Percentiles rank a stretch among this genome's conserved stretches.
Conservation (phyloP, 2,797 vertebrate species). For the Falco peregrinus region DNA sequence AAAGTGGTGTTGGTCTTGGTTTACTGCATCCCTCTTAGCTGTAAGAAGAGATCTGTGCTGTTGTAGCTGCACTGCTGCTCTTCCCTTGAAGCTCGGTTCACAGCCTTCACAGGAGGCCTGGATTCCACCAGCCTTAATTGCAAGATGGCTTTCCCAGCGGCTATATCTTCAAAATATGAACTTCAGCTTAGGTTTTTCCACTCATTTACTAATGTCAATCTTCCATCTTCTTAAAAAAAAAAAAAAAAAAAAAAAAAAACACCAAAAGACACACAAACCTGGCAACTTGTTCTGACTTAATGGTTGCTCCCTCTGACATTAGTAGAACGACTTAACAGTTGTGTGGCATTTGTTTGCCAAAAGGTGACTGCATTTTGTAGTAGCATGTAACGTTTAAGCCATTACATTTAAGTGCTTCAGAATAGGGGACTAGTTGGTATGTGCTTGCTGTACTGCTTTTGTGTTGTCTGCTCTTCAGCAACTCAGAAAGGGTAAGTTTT, state of each 20-base stretch:
- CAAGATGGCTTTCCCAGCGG: background rate
- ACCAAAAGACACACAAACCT: too few relatives aligned
- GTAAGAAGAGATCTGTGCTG: background rate
- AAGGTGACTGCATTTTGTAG: background rate
- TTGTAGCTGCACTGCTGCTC: background rate
- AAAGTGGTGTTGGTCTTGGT: background rate
- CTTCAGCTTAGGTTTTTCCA: background rate
- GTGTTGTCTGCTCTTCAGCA: background rate
- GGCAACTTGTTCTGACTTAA: background rate
- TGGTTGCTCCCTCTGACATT: background rate
- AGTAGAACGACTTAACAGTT: background rate
- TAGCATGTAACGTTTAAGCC: background rate
- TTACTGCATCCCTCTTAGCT: background rate
- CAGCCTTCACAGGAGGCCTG: background rate
- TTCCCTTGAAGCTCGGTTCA: background rate
- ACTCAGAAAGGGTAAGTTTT: background rate
- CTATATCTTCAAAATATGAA: background rate
- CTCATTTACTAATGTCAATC: background rate
- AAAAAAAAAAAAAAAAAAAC: background rate
- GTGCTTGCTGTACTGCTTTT: background rate
- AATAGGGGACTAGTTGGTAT: background rate
- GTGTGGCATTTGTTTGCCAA: background rate
- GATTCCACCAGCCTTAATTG: background rate
- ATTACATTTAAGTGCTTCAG: background rate
- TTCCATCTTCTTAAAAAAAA: background rate